These are phyloP conservation scores for Augiades crinisus DNA, from an alignment of 2,888 invertebrate species.

Conservation along the genomic window DNA sequence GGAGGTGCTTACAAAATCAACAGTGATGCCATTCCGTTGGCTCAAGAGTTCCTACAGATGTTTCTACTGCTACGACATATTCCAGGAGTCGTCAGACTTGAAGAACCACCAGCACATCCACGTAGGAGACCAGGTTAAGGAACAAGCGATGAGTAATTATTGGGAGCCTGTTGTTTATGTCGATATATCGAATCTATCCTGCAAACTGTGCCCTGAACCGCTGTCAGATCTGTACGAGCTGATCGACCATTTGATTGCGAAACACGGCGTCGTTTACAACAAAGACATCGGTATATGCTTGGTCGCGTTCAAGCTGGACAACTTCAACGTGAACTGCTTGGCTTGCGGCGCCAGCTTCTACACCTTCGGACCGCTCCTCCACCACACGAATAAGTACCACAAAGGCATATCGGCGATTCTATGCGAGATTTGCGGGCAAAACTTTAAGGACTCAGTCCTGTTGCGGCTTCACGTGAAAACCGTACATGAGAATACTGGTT, in stretches of 20 bases:
- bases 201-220: constrained; percentile 56
- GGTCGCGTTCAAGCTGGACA: constrained; percentile 66
- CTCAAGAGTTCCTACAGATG: constrained; percentile 71
- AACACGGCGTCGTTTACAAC: constrained; percentile 57
- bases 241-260: constrained; percentile 58
- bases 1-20: constrained; percentile 59
- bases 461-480: constrained; percentile 60
- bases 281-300: constrained; percentile 68
- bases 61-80: constrained; percentile 74
- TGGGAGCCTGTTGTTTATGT: constrained; percentile 70
- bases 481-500: constrained; percentile 58
- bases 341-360: constrained; percentile 62
- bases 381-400: constrained; percentile 71
- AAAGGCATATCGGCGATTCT: constrained; percentile 66
- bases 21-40: constrained; percentile 72
- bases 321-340: constrained; percentile 57
- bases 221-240: constrained; percentile 58
- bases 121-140: constrained; percentile 50
- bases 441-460: constrained; percentile 62
- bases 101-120: constrained; percentile 60
- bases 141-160: constrained; percentile 65
- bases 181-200: constrained; percentile 58
- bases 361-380: constrained; percentile 64
- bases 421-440: constrained; percentile 68
- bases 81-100: constrained; percentile 62